Evolutionary conservation across 2,113 vertebrate species (phyloP).

Genomic region (Sula dactylatra): DNA sequence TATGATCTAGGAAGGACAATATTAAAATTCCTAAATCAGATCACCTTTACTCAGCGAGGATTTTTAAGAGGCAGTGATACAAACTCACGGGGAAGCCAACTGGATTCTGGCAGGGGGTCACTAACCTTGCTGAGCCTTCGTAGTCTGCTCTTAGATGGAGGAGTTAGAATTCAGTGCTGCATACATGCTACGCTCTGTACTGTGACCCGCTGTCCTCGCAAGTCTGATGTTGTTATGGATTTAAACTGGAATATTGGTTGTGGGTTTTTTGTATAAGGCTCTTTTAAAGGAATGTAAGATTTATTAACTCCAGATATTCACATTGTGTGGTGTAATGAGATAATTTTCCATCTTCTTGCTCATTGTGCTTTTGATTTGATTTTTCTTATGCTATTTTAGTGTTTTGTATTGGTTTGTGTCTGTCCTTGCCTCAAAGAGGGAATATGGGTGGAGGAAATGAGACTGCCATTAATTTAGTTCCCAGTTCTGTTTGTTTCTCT

Average conservation of each 20-base stretch:
- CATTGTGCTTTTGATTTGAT: not conserved
- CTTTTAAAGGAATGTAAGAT: not conserved
- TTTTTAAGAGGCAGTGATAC: not conserved
- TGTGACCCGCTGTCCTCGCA: not conserved
- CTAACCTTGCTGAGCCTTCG: not conserved
- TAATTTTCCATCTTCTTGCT: not conserved
- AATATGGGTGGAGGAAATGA: fast-evolving
- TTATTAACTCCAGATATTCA: not conserved
- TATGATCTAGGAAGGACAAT: not conserved
- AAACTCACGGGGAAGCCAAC: not conserved
- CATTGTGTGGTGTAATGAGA: not conserved
- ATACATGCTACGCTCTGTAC: fast-evolving
- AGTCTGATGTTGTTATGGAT: fast-evolving
- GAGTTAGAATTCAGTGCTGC: not conserved
- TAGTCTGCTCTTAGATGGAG: not conserved
- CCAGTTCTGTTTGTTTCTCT: not conserved
- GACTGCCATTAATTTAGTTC: not conserved
- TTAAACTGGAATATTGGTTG: not conserved
- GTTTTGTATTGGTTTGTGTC: not conserved
- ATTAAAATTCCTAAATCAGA: not conserved
- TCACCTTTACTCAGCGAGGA: not conserved
- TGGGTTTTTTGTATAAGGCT: not conserved
- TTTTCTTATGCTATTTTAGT: not conserved
- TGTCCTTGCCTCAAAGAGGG: not conserved
- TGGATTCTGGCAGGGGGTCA: not conserved